These are phyloP conservation scores for Helogale parvula DNA, from an alignment of 2,113 vertebrate species.

Conservation along the genomic window DNA sequence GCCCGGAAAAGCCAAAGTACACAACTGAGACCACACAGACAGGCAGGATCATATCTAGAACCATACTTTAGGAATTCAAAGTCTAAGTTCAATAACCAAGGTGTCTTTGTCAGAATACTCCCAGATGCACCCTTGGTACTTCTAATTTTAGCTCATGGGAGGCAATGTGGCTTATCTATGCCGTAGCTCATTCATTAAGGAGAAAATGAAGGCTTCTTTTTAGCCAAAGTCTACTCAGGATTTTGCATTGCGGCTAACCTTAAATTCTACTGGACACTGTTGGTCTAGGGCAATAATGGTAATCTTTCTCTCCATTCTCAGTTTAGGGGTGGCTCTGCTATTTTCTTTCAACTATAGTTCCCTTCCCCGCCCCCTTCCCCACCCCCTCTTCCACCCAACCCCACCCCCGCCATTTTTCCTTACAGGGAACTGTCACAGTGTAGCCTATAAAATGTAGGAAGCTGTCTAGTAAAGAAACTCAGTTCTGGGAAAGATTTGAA, in stretches of 20 bases:
- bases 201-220: background rate
- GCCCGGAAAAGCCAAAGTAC: conserved; percentile 43
- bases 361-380: too few relatives aligned
- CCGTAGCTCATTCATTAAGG: conserved; percentile 5
- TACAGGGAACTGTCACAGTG: background rate
- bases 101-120: background rate
- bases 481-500: conserved; percentile 1
- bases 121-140: background rate
- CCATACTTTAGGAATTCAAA: conserved; percentile 23
- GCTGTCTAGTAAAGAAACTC: background rate
- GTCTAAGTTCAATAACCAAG: conserved; percentile 1
- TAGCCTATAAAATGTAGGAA: background rate
- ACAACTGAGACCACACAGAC: background rate
- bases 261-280: background rate
- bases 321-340: background rate
- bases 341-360: background rate
- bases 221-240: background rate
- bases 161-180: background rate
- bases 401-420: background rate
- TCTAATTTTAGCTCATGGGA: background rate
- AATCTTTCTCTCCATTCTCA: background rate
- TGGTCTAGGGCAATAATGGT: background rate
- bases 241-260: background rate
- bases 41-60: conserved; percentile 2
- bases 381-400: fast-evolving